Evolutionary conservation across 2,113 vertebrate species (phyloP).

Genomic region (Bothrops jararaca): DNA sequence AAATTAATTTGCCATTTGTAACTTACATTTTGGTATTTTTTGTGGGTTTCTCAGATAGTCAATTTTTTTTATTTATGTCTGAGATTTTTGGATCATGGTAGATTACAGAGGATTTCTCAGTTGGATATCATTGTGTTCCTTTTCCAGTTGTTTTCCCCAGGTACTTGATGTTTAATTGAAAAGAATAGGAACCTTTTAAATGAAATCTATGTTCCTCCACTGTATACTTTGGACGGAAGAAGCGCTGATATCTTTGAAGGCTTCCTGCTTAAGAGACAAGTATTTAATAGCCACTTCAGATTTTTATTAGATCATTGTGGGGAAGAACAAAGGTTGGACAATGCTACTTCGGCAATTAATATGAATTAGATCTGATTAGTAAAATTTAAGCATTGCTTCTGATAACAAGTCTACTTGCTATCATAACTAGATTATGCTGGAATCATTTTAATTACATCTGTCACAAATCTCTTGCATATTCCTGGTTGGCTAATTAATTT

Average conservation of each 20-base stretch:
- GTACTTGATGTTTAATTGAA: neutral
- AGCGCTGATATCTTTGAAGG: conserved; percentile 20
- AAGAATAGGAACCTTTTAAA: neutral
- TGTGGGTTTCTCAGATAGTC: neutral
- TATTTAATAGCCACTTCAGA: conserved; percentile 9
- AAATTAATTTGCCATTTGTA: neutral
- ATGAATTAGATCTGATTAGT: conserved; percentile 31
- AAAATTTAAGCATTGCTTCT: conserved; percentile 32
- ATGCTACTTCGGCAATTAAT: conserved; percentile 18
- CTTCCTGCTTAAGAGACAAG: neutral
- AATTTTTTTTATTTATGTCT: neutral
- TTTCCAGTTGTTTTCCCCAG: neutral
- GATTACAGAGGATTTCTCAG: neutral
- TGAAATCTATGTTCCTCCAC: neutral
- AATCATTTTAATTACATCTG: conserved; percentile 58
- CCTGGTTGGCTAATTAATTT: conserved; percentile 47
- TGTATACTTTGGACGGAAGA: conserved; percentile 10
- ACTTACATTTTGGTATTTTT: neutral
- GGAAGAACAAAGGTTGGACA: conserved; percentile 26
- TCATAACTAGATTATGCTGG: conserved; percentile 58
- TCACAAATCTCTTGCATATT: conserved; percentile 54
- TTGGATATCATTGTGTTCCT: neutral
- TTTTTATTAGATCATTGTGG: neutral
- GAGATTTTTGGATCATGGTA: neutral
- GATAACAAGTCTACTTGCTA: conserved; percentile 22